Percentiles rank a stretch among this genome's conserved stretches.
phyloP scores from a whole-genome alignment of 2,113 vertebrate species.

The Xerus inauris region DNA sequence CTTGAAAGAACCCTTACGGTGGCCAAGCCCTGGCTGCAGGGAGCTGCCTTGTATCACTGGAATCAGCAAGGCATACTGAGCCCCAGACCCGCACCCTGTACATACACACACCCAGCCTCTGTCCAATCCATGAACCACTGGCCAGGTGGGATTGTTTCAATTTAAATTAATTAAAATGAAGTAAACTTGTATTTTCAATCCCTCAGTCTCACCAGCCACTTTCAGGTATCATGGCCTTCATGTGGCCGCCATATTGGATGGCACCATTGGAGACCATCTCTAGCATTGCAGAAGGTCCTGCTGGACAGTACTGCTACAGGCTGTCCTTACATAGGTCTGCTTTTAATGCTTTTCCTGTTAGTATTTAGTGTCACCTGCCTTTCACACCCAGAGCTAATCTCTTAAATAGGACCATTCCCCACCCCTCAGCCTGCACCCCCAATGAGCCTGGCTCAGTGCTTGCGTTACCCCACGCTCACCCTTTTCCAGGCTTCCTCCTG shows the following conservation, averaged over 20 bases:
- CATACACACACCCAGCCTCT: not conserved
- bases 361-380: fast-evolving
- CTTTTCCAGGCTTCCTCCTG: not conserved
- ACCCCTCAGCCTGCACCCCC: fast-evolving
- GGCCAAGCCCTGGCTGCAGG: not conserved
- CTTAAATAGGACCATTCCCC: fast-evolving
- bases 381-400: not conserved
- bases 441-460: not conserved
- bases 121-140: not conserved
- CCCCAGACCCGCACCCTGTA: not conserved
- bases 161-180: not conserved
- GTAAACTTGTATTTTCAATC: not conserved
- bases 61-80: no score
- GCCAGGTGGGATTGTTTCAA: not conserved
- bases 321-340: not conserved
- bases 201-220: not conserved
- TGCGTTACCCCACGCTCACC: not conserved
- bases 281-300: fast-evolving
- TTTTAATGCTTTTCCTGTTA: no score
- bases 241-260: not conserved
- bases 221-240: not conserved
- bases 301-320: fast-evolving
- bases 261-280: not conserved
- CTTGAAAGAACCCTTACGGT: not conserved
- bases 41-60: not conserved